Evolutionary conservation across 2,113 vertebrate species (phyloP), one percentile per base, ranked within the genome.

Genomic region (Brachionichthys hirsutus): DNA sequence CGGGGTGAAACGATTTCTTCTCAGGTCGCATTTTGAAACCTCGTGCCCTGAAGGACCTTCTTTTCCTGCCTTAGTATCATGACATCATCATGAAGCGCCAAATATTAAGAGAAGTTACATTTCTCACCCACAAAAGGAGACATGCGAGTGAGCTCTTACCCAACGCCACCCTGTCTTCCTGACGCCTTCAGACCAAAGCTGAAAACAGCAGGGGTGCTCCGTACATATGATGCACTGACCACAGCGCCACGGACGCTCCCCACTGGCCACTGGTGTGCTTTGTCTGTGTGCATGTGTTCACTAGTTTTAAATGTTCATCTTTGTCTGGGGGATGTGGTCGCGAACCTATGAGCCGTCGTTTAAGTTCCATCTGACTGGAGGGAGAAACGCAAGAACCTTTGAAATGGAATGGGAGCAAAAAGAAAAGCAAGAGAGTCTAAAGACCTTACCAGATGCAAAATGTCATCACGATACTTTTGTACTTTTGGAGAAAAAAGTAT

Each of bases 401-500:
- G 62, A 58, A 57, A 88, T n/a, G n/a, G 87, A 88, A 82, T 71
- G 84, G 89, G 82, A 90, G 87, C 85, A 82, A 73, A 67, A 51
- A 4, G n/a, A 66, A 72, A 82, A 75, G 50, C 49, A 62, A 68
- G 61, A 66, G 72, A 84, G 70, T 84, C 77, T 69, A 63, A 75
- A 72, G 84, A 75, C 56, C 62, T 86, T 85, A 87, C 79, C 47
- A 78, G 55, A 60, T 47, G 70, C 6, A 54, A 60, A 68, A 60
- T 58, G 45, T 48, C 54, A 80, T 78, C 51, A 71, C 36, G 17
- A 76, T 65, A 62, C 75, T 90, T 91, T 89, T 91, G 81, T 91
- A 90, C 82, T 92, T 92, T 92, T 92, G 67, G 81, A 85, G 82
- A 84, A 87, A 83, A 68, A 70, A 75, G 12, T 46, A 19, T 62